Conservation (phyloP, 1,140 invertebrate species). For the Drosophila ogumai region DNA sequence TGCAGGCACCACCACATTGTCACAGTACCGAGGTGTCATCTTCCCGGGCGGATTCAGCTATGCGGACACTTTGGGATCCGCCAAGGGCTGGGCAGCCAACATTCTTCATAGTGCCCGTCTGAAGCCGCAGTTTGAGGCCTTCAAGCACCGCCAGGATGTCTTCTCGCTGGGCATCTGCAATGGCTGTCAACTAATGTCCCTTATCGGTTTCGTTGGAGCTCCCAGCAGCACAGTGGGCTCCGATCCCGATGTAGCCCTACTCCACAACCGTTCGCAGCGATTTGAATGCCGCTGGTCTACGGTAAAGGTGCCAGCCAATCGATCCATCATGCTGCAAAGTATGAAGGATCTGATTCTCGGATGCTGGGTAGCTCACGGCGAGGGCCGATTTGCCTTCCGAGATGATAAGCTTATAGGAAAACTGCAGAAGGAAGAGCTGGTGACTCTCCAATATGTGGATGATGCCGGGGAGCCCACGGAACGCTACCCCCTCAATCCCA, state of each 20-base stretch:
- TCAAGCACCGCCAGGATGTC: slow-evolving; percentile 91
- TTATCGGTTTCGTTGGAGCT: slow-evolving; percentile 92
- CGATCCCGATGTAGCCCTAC: slow-evolving; percentile 89
- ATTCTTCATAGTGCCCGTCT: slow-evolving; percentile 91
- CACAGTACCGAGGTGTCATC: slow-evolving; percentile 94
- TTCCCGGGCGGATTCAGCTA: slow-evolving; percentile 99
- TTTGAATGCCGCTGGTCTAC: slow-evolving; percentile 97
- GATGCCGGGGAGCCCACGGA: slow-evolving; percentile 91
- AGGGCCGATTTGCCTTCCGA: slow-evolving; percentile 91
- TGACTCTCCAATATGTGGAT: slow-evolving; percentile 93
- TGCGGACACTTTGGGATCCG: slow-evolving; percentile 98
- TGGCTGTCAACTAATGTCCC: slow-evolving; percentile 97
- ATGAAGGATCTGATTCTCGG: slow-evolving; percentile 95
- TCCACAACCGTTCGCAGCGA: slow-evolving; percentile 93
- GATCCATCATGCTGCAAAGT: slow-evolving; percentile 93
- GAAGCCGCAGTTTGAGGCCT: slow-evolving; percentile 89
- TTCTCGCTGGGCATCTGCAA: slow-evolving; percentile 99
- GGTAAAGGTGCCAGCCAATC: slow-evolving; percentile 89
- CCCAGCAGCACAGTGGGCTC: slow-evolving; percentile 9
- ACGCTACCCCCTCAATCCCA: slow-evolving; percentile 96
- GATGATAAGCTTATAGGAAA: slow-evolving; percentile 86
- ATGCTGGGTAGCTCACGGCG: slow-evolving; percentile 98
- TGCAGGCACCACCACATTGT: slow-evolving; percentile 87
- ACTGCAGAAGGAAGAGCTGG: slow-evolving; percentile 88
- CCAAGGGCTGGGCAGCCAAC: slow-evolving; percentile 98